phyloP scores from a whole-genome alignment of 2,797 vertebrate genomes.

The Selene dorsalis region DNA sequence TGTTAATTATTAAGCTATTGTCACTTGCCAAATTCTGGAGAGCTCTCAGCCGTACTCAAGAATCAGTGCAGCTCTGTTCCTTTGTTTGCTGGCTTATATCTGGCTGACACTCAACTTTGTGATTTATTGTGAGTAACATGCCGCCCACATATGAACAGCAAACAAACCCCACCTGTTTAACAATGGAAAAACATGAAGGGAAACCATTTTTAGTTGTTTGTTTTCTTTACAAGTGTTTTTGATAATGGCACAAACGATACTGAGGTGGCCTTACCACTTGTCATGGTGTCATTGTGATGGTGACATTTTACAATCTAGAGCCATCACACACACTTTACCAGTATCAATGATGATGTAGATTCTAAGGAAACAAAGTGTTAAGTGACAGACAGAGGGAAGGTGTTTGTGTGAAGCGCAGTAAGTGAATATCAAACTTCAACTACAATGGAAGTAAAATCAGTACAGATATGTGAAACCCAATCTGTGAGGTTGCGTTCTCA shows the following conservation, averaged over 20 bases:
- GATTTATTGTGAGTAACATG: background rate
- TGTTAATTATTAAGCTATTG: constrained; percentile 21
- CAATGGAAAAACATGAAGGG: background rate
- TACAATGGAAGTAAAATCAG: background rate
- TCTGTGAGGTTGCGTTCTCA: background rate
- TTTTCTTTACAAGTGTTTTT: background rate
- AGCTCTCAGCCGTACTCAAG: background rate
- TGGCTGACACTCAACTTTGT: constrained; percentile 10
- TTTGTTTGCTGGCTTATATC: background rate
- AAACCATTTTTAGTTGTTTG: background rate
- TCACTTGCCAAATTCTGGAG: constrained; percentile 5
- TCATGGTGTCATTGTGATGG: too few relatives aligned
- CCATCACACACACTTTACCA: background rate
- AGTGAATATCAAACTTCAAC: background rate
- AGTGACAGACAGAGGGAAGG: background rate
- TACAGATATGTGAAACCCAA: background rate
- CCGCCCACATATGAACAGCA: background rate
- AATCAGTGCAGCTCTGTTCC: background rate
- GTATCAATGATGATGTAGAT: background rate
- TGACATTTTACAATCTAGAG: too few relatives aligned
- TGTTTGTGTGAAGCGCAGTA: background rate
- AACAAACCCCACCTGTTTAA: background rate
- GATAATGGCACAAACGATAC: background rate
- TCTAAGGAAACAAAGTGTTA: background rate
- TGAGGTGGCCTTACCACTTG: background rate